phyloP scores from a whole-genome alignment of 1,140 invertebrate genomes.

The Tachypleus tridentatus region DNA sequence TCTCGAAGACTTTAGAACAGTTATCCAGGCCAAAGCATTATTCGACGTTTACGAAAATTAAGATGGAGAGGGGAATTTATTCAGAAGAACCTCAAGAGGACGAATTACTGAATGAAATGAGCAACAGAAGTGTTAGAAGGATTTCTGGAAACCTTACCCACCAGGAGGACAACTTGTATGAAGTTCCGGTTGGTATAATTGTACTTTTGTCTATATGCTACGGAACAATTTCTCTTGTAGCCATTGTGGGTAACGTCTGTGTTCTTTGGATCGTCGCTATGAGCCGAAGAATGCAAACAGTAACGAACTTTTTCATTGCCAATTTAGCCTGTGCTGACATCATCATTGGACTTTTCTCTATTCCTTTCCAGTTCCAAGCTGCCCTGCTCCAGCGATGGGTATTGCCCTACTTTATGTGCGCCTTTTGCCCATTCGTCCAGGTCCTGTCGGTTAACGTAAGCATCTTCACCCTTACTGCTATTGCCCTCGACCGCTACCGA shows the following conservation, averaged over 20 bases:
- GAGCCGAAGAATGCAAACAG: constrained; percentile 71
- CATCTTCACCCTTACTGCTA: constrained; percentile 70
- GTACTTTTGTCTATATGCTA: constrained; percentile 53
- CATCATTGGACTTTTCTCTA: constrained; percentile 69
- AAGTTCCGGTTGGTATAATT: constrained; percentile 57
- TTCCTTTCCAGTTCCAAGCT: constrained; percentile 64
- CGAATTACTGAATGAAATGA: too few relatives aligned
- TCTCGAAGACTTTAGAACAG: too few relatives aligned
- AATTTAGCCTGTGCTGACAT: constrained; percentile 83
- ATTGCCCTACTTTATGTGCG: constrained; percentile 60
- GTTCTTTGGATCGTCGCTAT: constrained; percentile 76
- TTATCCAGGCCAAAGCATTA: too few relatives aligned
- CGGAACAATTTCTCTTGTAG: constrained; percentile 25
- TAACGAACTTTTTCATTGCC: constrained; percentile 86
- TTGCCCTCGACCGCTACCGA: constrained; percentile 71
- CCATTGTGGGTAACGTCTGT: constrained; percentile 70
- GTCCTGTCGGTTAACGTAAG: constrained; percentile 68
- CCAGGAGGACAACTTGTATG: constrained; percentile 36
- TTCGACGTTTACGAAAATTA: too few relatives aligned
- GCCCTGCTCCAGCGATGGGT: constrained; percentile 67
- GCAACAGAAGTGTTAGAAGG: too few relatives aligned
- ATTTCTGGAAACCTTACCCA: too few relatives aligned
- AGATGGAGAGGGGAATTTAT: too few relatives aligned
- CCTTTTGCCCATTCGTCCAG: constrained; percentile 62
- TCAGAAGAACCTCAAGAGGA: too few relatives aligned